These are phyloP conservation scores for Melanotus villosus DNA, from an alignment of 2,888 invertebrate genomes.

Conservation along the genomic window DNA sequence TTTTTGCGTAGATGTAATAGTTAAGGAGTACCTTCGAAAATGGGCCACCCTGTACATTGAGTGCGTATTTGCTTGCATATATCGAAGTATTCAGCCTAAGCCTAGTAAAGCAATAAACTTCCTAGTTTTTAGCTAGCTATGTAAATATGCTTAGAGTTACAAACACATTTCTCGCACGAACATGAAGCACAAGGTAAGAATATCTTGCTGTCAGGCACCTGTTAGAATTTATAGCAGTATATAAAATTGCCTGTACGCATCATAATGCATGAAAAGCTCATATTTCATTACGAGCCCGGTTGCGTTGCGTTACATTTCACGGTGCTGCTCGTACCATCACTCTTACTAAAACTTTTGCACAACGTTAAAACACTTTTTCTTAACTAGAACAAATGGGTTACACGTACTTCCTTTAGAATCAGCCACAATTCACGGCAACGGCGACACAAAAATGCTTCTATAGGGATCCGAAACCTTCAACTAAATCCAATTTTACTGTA, in stretches of 20 bases:
- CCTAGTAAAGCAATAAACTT: no score
- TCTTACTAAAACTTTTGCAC: constrained; percentile 20
- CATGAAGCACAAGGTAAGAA: background rate
- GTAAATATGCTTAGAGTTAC: no score
- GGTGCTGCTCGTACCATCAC: constrained; percentile 19
- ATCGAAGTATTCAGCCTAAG: no score
- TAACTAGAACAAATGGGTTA: constrained; percentile 10
- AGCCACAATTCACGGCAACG: background rate
- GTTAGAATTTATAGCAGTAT: background rate
- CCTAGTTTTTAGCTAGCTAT: no score
- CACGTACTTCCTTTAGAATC: background rate
- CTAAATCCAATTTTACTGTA: constrained; percentile 9
- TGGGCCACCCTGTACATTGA: no score
- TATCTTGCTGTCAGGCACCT: background rate
- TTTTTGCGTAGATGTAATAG: no score
- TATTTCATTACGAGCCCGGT: constrained; percentile 1
- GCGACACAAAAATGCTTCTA: constrained; percentile 12
- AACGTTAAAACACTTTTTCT: constrained; percentile 5
- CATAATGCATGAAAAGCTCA: background rate
- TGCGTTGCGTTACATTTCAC: background rate
- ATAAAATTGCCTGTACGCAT: background rate
- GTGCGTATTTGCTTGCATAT: no score
- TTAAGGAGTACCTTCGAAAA: no score
- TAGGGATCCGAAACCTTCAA: background rate
- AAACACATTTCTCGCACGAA: no score